Percentiles rank a stretch among this genome's conserved stretches.
Conservation (phyloP, 2,888 invertebrate genomes). For the Crematogaster levior region DNA sequence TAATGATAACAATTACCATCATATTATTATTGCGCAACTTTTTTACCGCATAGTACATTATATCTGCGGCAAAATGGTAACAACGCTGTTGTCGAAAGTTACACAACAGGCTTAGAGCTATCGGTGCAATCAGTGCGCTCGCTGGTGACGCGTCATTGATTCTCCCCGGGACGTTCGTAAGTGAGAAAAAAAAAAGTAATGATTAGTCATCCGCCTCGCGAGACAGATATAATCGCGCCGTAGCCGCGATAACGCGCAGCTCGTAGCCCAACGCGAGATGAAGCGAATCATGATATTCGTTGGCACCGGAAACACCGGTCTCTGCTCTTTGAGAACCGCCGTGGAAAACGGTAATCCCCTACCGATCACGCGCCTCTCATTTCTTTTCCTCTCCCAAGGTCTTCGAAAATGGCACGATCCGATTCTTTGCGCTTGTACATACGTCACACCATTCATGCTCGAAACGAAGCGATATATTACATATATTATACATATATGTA, state of each 20-base stretch:
- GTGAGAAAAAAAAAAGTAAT: not conserved
- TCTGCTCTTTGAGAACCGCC: conserved; percentile 92
- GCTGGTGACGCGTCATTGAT: not conserved
- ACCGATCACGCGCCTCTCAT: not conserved
- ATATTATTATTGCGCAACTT: too few relatives aligned
- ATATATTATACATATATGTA: too few relatives aligned
- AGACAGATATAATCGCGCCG: conserved; percentile 1
- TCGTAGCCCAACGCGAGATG: conserved; percentile 85
- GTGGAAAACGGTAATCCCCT: conserved; percentile 90
- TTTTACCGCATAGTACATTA: too few relatives aligned
- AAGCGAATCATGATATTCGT: conserved; percentile 94
- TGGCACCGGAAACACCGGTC: conserved; percentile 93
- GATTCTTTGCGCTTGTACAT: not conserved
- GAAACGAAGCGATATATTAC: not conserved
- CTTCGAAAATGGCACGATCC: not conserved
- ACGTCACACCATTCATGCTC: not conserved
- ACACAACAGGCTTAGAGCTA: too few relatives aligned
- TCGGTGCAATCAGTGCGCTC: not conserved
- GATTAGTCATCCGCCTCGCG: conserved; percentile 22
- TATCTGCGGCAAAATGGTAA: too few relatives aligned
- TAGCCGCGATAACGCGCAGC: not conserved
- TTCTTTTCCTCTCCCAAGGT: not conserved
- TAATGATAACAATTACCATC: too few relatives aligned
- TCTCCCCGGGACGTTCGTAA: not conserved
- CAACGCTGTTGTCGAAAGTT: too few relatives aligned